Conservation (phyloP, 2,888 invertebrate species). For the Palloptera scutellata region DNA sequence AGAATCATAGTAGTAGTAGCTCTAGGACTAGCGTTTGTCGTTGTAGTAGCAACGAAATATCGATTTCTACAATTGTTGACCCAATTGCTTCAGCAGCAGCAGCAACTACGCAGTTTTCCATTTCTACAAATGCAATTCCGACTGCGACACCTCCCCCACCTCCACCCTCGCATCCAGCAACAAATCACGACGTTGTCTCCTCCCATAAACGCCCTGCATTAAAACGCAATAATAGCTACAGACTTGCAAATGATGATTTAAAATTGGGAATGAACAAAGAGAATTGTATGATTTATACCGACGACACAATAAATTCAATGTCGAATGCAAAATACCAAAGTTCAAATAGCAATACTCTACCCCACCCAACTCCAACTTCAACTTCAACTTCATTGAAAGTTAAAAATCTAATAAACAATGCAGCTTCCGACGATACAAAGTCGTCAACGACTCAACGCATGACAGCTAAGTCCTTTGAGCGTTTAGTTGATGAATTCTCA, state of each 20-base stretch:
- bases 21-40: background rate
- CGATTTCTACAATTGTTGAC: slow-evolving; percentile 48
- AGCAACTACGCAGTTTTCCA: slow-evolving; percentile 47
- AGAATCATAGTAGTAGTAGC: slow-evolving; percentile 9
- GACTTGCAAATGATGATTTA: slow-evolving; percentile 73
- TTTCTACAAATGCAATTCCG: slow-evolving; percentile 41
- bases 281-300: slow-evolving; percentile 47
- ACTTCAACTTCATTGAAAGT: slow-evolving; percentile 12
- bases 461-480: slow-evolving; percentile 69
- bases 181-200: background rate
- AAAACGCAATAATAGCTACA: slow-evolving; percentile 85
- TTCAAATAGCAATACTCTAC: background rate
- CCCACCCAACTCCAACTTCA: slow-evolving; percentile 41
- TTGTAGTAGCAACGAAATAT: slow-evolving; percentile 33
- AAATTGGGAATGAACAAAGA: slow-evolving; percentile 66
- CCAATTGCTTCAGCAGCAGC: slow-evolving; percentile 50
- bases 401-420: slow-evolving; percentile 39
- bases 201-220: slow-evolving; percentile 61
- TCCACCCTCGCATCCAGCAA: background rate
- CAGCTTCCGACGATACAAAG: slow-evolving; percentile 6
- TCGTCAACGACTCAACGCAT: slow-evolving; percentile 65
- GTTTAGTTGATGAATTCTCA: slow-evolving; percentile 63
- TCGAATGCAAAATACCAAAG: background rate
- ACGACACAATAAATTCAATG: slow-evolving; percentile 27
- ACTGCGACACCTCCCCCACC: slow-evolving; percentile 8